Base-by-base conservation (phyloP, 1,140 invertebrate genomes). In the Meloidogyne exigua region DNA sequence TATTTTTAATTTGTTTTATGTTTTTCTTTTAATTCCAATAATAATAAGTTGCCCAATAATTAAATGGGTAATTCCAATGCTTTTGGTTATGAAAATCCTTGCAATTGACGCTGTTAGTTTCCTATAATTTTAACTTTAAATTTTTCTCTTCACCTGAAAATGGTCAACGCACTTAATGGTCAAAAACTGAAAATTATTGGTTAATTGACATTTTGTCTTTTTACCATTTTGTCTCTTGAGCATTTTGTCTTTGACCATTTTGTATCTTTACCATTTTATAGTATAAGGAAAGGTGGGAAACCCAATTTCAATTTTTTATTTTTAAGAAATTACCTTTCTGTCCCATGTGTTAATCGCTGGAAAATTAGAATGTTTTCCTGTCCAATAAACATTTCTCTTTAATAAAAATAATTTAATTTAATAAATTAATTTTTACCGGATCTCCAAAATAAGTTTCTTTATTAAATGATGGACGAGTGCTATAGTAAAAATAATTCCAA, bases 361-460 rank as follows among this genome's bases (percentile, higher is more conserved):
- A 68, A 68, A 23, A 25, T 68, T 68, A 18, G 66, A 68, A 68
- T 68, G 39, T n/a, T 68, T 68, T 18, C 66, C 66, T 18, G 66
- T n/a, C 66, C 66, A 68, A 42, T 68, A 68, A 42, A 68, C 66
- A 42, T 68, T 68, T 42, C 66, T 32, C 66, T 57, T n/a, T 23
- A 42, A 18, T 18, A 65, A 65, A n/a, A 21, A n/a, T 68, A 25
- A 23, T n/a, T 42, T 13, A 1, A 3, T 1, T 21, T 36, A 15
- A 57, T n/a, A 7, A 25, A 21, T 36, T 36, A 25, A 18, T 68
- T 9, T 21, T 1, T 68, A 68, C 66, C 66, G 66, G 66, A 68
- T 68, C 66, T 32, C 66, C 66, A 68, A 68, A 68, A 25, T 68
- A 68, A 36, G 66, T 68, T 68, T 68, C 66, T 32, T n/a, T 5